Evolutionary conservation across 2,113 vertebrate genomes (phyloP).

Genomic region (Hydrochoerus hydrochaeris): DNA sequence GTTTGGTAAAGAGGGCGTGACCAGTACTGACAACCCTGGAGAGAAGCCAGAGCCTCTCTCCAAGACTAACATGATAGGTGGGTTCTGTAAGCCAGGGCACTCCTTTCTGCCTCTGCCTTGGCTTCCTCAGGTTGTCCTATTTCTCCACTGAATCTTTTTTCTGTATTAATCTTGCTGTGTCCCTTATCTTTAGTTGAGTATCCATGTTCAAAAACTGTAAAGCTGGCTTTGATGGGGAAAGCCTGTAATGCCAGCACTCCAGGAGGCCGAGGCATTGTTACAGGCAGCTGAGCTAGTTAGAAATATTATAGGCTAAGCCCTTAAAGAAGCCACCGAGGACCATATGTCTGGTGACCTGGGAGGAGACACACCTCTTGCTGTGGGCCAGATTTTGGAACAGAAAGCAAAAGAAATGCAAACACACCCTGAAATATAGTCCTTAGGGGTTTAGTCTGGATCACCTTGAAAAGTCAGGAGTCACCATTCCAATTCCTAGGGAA

Average conservation of each 20-base stretch:
- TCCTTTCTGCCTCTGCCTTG: not conserved
- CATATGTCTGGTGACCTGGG: too few relatives aligned
- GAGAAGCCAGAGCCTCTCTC: not conserved
- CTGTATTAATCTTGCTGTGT: not conserved
- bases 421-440: too few relatives aligned
- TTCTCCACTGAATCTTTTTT: not conserved
- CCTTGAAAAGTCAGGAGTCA: too few relatives aligned
- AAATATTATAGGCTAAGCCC: too few relatives aligned
- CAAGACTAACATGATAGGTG: not conserved
- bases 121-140: not conserved
- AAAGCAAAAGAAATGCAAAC: too few relatives aligned
- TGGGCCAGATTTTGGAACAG: too few relatives aligned
- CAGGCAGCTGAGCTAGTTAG: not conserved
- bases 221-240: not conserved
- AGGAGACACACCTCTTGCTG: too few relatives aligned
- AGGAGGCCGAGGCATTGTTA: too few relatives aligned
- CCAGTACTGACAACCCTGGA: not conserved
- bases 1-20: not conserved
- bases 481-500: too few relatives aligned
- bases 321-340: too few relatives aligned
- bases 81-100: not conserved
- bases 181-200: not conserved
- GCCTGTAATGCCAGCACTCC: not conserved
- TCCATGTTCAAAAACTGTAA: not conserved
- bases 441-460: too few relatives aligned